Percentiles rank a stretch among this genome's conserved stretches.
phyloP scores from a whole-genome alignment of 2,797 vertebrate species.

The Catharus ustulatus region DNA sequence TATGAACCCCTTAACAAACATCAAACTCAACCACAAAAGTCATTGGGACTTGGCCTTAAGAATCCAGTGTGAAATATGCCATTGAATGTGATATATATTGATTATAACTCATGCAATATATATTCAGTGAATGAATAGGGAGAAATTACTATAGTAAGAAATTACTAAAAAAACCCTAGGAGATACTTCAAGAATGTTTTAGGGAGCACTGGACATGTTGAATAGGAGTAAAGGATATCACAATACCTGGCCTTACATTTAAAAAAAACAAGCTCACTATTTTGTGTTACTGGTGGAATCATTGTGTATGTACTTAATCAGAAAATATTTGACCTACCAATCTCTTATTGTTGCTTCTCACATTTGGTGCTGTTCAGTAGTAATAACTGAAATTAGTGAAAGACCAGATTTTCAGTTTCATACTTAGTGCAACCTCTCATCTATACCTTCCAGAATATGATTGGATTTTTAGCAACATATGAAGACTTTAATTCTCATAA shows the following conservation, averaged over 20 bases:
- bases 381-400: neutral
- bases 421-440: neutral
- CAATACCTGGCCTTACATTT: neutral
- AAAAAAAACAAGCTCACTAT: neutral
- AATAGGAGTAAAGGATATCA: neutral
- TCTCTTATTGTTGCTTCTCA: neutral
- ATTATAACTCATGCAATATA: neutral
- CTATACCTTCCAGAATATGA: neutral
- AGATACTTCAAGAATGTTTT: neutral
- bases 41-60: neutral
- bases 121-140: neutral
- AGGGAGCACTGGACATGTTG: neutral
- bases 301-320: neutral
- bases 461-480: neutral
- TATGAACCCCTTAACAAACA: neutral
- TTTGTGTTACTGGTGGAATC: neutral
- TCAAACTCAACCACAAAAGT: neutral
- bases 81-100: neutral
- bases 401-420: neutral
- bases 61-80: neutral
- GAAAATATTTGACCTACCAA: neutral
- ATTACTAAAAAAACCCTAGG: neutral
- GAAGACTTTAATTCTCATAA: neutral
- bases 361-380: neutral
- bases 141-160: neutral